These are phyloP conservation scores for Sakesphorus luctuosus DNA, from an alignment of 2,113 vertebrate species.

Conservation along the genomic window DNA sequence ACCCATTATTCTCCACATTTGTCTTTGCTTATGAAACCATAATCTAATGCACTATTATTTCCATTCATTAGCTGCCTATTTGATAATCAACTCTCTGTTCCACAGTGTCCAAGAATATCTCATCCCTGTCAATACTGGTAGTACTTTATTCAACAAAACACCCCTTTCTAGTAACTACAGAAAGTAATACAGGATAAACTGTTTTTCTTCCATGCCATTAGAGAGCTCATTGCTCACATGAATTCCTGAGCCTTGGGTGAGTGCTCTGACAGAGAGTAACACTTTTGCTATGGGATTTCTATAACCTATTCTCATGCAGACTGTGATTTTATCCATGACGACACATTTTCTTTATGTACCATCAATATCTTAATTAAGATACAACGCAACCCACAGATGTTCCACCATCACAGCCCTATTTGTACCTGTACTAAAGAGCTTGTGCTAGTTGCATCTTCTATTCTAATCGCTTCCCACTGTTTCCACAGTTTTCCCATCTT, in stretches of 20 bases:
- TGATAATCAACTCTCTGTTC: not conserved
- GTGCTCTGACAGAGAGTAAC: not conserved
- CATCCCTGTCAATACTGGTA: not conserved
- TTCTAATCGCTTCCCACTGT: not conserved
- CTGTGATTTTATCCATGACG: not conserved
- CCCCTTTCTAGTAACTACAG: not conserved
- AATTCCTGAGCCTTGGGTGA: fast-evolving
- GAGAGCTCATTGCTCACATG: not conserved
- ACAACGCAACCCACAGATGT: not conserved
- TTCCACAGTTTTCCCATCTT: not conserved
- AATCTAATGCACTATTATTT: not conserved
- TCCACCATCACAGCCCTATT: not conserved
- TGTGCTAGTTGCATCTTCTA: not conserved
- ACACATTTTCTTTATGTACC: not conserved
- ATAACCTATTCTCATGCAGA: not conserved
- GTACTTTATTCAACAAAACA: not conserved
- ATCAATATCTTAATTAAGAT: not conserved
- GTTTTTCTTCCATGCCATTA: not conserved
- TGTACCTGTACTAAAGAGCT: not conserved
- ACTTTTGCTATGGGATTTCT: not conserved
- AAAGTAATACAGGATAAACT: not conserved
- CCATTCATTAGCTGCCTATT: not conserved
- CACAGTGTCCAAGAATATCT: not conserved
- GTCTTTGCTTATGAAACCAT: not conserved
- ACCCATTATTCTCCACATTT: not conserved